phyloP scores from a whole-genome alignment of 2,113 vertebrate species.

The Ariopsis seemanni region DNA sequence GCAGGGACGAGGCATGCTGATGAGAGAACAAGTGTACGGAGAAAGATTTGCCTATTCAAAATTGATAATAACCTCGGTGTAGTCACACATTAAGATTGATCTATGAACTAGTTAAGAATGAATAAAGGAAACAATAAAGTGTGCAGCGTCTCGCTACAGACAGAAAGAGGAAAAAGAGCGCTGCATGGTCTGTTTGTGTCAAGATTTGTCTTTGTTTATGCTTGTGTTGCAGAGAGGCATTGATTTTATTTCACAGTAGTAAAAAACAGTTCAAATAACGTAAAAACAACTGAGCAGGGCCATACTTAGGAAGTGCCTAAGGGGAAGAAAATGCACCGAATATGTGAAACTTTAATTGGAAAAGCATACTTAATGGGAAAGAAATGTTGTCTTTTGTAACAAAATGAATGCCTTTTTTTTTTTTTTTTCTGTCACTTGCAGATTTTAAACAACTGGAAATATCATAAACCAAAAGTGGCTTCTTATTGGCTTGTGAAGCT shows the following conservation, averaged over 20 bases:
- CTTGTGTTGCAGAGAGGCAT: not conserved
- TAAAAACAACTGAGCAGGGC: conserved; percentile 23
- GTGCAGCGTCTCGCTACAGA: not conserved
- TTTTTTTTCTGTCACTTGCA: conserved; percentile 55
- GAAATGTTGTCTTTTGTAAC: conserved; percentile 5
- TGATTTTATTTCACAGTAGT: conserved; percentile 35
- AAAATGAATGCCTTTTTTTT: not conserved
- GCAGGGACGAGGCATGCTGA: conserved; percentile 1
- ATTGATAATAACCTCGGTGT: conserved; percentile 38
- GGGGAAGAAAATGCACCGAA: not conserved
- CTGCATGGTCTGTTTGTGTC: conserved; percentile 15
- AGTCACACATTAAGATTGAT: conserved; percentile 46
- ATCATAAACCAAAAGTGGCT: conserved; percentile 95
- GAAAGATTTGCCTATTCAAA: not conserved
- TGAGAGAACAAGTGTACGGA: not conserved
- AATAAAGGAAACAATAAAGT: conserved; percentile 24
- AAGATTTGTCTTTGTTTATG: conserved; percentile 30
- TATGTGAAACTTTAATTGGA: conserved; percentile 8
- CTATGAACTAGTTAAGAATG: conserved; percentile 37
- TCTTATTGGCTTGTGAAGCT: conserved; percentile 96
- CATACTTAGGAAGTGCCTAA: not conserved
- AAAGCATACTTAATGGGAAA: conserved; percentile 13
- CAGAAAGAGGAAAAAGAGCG: conserved; percentile 14
- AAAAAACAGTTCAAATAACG: conserved; percentile 23
- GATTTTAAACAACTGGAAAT: conserved; percentile 97